Base-by-base conservation (phyloP, 2,888 invertebrate species). In the Metalampra italica region DNA sequence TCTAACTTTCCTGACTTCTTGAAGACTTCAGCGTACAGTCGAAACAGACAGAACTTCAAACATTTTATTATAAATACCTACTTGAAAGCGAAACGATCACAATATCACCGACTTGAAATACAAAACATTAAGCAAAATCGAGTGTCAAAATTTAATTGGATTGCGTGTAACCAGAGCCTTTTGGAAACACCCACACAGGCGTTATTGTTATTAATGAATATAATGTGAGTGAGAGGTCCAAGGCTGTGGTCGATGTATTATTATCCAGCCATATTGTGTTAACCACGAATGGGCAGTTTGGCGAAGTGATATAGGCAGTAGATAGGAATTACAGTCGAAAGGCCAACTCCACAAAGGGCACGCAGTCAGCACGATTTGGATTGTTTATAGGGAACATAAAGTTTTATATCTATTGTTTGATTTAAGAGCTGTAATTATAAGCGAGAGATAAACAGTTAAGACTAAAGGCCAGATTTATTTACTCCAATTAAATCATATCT, bases 141-240 rank as follows among this genome's bases (percentile, higher is more conserved):
- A 49, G 47, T 55, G 54, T 59, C 56, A 49, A 57, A 66, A 56
- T 54, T 50, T 66, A 64, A 71, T 59, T 59, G 50, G 55, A 63
- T 66, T 62, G 64, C 62, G 52, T 58, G 56, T 54, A 51, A 58
- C 57, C 52, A 60, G 52, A 54, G 62, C 61, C 47, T 45, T 36
- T 60, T 67, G 52, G 29, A 55, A 53, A 60, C 68, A 56, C 75
- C 69, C 59, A 58, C 59, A 60, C 63, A 46, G 53, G 14, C 15
- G 68, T 66, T 74, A 76, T 68, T 72, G 68, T 75, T 78, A 59
- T 67, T 71, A 71, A 75, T 68, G 63, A 66, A 74, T 74, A 72
- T 73, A 68, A 66, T 66, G 62, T 68, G 58, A 79, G 80, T 75
- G 79, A 83, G 68, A 66, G 81, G 75, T 71, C 68, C 82, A 83